A percentile compares a stretch with the other conserved stretches of the same genome.
phyloP scores from a whole-genome alignment of 2,113 vertebrate genomes.

The Poeciliopsis turrubarensis region DNA sequence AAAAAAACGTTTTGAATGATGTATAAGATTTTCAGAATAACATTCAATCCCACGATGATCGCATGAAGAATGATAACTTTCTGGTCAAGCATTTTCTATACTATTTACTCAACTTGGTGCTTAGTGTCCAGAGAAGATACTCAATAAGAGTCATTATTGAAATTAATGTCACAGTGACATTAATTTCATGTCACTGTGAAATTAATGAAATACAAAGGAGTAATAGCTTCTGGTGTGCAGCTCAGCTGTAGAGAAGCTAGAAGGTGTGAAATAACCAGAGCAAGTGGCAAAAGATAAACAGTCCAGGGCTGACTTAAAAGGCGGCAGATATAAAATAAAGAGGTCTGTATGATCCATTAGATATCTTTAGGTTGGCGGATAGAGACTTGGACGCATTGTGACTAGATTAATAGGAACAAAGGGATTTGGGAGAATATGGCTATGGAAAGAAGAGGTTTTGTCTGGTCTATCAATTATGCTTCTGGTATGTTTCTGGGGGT shows the following conservation, averaged over 20 bases:
- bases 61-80: background rate
- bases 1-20: too few relatives aligned
- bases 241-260: constrained; percentile 32
- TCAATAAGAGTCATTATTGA: background rate
- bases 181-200: too few relatives aligned
- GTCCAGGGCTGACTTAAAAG: constrained; percentile 36
- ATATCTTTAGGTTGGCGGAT: constrained; percentile 29
- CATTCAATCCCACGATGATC: background rate
- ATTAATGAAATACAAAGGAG: constrained; percentile 22
- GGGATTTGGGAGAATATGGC: constrained; percentile 34
- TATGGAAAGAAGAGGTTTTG: constrained; percentile 57
- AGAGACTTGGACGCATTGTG: constrained; percentile 37
- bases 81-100: too few relatives aligned
- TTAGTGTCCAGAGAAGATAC: background rate
- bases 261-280: constrained; percentile 21
- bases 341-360: constrained; percentile 56
- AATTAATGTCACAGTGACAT: too few relatives aligned
- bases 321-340: constrained; percentile 19
- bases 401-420: constrained; percentile 52
- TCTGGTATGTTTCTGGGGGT: constrained; percentile 59
- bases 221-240: constrained; percentile 21
- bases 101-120: background rate
- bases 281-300: constrained; percentile 44
- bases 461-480: constrained; percentile 72
- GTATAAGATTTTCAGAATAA: background rate